These are phyloP conservation scores for Batillaria attramentaria DNA, from an alignment of 1,140 invertebrate genomes.

Conservation along the genomic window DNA sequence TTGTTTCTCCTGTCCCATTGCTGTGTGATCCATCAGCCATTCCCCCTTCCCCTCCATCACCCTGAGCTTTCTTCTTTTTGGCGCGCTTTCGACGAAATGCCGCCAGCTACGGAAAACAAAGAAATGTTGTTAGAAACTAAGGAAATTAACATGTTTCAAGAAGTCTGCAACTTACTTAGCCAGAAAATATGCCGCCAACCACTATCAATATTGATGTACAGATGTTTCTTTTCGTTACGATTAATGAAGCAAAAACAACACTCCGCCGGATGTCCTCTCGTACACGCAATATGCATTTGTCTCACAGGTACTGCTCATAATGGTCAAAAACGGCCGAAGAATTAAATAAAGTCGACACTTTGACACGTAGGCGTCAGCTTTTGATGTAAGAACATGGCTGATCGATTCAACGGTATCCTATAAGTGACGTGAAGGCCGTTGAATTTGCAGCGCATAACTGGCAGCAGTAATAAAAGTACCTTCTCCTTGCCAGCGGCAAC, in stretches of 20 bases:
- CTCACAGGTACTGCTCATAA: neutral
- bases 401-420: no score
- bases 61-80: conserved; percentile 46
- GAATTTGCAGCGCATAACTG: no score
- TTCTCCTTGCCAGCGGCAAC: conserved; percentile 45
- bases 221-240: no score
- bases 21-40: neutral
- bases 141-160: neutral
- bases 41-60: neutral
- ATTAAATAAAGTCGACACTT: neutral
- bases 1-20: conserved; percentile 15
- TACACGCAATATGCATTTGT: no score
- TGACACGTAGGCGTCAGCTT: neutral
- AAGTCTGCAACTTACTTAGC: no score
- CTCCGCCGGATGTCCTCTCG: no score
- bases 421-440: no score
- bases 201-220: no score
- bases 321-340: neutral
- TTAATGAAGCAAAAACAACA: no score
- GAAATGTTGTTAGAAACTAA: neutral
- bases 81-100: conserved; percentile 59
- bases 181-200: no score
- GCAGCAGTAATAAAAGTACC: conserved; percentile 31
- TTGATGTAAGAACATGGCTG: no score
- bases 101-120: conserved; percentile 50